A percentile compares a stretch with the other conserved stretches of the same genome.
phyloP scores from a whole-genome alignment of 92 coral and sea anemone species.

The Epizoanthus rinbou region DNA sequence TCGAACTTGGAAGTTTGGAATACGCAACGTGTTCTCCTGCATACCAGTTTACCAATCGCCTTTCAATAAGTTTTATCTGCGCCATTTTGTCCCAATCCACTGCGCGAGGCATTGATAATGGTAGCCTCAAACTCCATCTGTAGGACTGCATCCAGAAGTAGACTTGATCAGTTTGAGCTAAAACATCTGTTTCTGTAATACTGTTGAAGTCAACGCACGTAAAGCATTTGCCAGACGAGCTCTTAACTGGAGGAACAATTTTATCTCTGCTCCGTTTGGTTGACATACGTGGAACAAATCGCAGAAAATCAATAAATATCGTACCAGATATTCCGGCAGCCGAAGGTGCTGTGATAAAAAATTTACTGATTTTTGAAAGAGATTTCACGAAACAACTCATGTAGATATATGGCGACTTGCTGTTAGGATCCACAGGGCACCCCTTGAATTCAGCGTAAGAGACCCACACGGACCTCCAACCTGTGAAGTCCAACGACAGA shows the following conservation, averaged over 20 bases:
- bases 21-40: conserved; percentile 30
- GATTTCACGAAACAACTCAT: conserved; percentile 34
- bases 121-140: conserved; percentile 29
- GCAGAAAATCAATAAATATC: conserved; percentile 25
- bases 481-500: conserved; percentile 46
- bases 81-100: neutral
- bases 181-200: conserved; percentile 40
- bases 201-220: conserved; percentile 14
- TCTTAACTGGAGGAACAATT: conserved; percentile 42
- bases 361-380: conserved; percentile 17
- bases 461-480: conserved; percentile 53
- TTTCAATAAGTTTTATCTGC: conserved; percentile 10
- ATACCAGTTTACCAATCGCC: conserved; percentile 35
- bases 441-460: conserved; percentile 31
- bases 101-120: neutral
- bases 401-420: neutral
- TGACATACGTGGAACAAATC: conserved; percentile 20
- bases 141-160: conserved; percentile 45
- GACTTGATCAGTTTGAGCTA: conserved; percentile 20
- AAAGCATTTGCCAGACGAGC: conserved; percentile 21
- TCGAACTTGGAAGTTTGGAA: neutral
- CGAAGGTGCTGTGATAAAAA: conserved; percentile 28
- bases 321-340: neutral
- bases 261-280: conserved; percentile 12
- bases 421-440: conserved; percentile 12